Evolutionary conservation across 1,140 invertebrate genomes (phyloP).

Genomic region (Epicauta chinensis): DNA sequence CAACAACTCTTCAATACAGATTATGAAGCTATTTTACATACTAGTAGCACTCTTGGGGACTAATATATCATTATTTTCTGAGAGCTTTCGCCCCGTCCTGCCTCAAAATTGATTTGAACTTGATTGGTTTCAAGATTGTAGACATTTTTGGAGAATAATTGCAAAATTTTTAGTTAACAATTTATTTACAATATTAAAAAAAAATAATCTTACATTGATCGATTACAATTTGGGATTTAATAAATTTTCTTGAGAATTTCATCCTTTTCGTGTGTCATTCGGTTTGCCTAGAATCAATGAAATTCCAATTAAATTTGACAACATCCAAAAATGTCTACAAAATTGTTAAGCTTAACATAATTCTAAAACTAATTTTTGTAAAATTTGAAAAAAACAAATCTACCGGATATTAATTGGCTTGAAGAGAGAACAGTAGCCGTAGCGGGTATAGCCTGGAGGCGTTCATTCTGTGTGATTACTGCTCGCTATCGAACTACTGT

Average conservation of each 20-base stretch:
- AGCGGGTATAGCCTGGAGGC: conserved; percentile 16
- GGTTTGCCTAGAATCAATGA: conserved; percentile 32
- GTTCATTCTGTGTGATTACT: conserved; percentile 28
- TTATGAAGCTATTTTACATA: conserved; percentile 40
- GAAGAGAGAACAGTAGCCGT: conserved; percentile 29
- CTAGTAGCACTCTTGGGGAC: conserved; percentile 36
- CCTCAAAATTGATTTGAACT: background rate
- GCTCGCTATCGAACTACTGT: conserved; percentile 32
- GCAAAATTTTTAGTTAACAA: background rate
- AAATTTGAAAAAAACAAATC: too few species aligned
- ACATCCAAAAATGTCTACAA: background rate
- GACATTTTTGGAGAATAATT: background rate
- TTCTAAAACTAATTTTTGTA: too few species aligned
- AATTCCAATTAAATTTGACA: conserved; percentile 14
- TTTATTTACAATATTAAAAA: background rate
- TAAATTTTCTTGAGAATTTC: conserved; percentile 15
- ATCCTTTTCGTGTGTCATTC: conserved; percentile 32
- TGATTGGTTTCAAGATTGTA: background rate
- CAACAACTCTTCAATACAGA: conserved; percentile 33
- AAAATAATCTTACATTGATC: background rate
- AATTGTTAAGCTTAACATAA: too few species aligned
- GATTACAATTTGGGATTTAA: background rate
- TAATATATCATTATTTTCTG: conserved; percentile 37
- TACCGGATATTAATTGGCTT: background rate
- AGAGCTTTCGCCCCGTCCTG: too few species aligned